phyloP scores from a whole-genome alignment of 1,140 invertebrate genomes.

The Plutomurus gul region DNA sequence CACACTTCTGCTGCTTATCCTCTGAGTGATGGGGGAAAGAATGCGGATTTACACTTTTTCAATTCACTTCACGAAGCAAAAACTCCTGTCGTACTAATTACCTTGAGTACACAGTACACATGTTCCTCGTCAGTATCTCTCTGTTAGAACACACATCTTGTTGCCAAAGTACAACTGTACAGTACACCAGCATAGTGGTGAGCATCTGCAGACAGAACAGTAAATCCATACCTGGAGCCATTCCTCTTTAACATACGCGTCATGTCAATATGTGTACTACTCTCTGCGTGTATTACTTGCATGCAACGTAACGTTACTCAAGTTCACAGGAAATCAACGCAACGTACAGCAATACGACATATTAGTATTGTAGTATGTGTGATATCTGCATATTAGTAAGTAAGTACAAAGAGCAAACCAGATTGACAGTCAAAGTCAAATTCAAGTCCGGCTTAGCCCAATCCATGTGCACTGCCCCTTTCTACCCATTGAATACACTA shows the following conservation, averaged over 20 bases:
- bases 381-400: no score
- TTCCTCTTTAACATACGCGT: no score
- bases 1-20: neutral
- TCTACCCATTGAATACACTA: neutral
- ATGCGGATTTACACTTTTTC: slow-evolving; percentile 11
- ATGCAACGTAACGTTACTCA: no score
- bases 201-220: neutral
- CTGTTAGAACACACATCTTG: neutral
- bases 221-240: slow-evolving; percentile 15
- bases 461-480: neutral
- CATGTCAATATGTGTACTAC: neutral
- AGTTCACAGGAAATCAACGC: no score
- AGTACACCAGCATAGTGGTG: neutral
- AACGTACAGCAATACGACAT: no score
- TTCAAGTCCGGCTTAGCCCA: no score
- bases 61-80: slow-evolving; percentile 2
- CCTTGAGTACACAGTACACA: neutral
- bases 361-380: no score
- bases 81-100: neutral
- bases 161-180: neutral
- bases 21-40: neutral
- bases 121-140: neutral
- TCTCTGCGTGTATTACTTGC: neutral
- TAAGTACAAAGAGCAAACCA: no score
- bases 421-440: no score